Percentiles rank a stretch among this genome's conserved stretches.
Evolutionary conservation across 1,140 invertebrate species (phyloP).

Genomic region (Calephelis nemesis): DNA sequence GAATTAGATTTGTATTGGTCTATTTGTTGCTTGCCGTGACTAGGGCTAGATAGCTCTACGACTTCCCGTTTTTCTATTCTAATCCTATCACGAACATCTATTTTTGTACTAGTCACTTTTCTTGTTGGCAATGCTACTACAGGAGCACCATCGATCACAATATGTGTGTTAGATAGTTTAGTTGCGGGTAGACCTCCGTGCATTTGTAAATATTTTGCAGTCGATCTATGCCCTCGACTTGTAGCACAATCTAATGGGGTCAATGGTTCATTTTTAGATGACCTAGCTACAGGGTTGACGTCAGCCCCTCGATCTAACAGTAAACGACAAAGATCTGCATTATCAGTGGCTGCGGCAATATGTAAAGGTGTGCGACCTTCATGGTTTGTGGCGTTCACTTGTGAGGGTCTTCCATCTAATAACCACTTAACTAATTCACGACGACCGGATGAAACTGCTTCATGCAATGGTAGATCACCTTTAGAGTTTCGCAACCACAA

Average conservation of each 20-base stretch:
- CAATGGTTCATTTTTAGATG: conserved; percentile 89
- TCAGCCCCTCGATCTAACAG: conserved; percentile 89
- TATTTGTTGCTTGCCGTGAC: conserved; percentile 44
- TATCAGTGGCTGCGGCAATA: conserved; percentile 95
- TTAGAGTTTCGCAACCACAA: conserved; percentile 95
- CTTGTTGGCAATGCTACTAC: conserved; percentile 67
- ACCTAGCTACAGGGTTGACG: conserved; percentile 91
- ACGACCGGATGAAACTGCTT: conserved; percentile 94
- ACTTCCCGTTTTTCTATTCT: conserved; percentile 76
- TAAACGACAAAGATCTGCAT: conserved; percentile 95
- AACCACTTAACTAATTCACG: conserved; percentile 94
- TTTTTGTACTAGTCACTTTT: conserved; percentile 77
- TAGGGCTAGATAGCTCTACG: conserved; percentile 69
- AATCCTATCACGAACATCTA: conserved; percentile 72
- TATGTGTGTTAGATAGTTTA: conserved; percentile 80
- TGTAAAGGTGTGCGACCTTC: conserved; percentile 96
- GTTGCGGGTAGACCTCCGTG: conserved; percentile 91
- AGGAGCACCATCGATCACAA: conserved; percentile 66
- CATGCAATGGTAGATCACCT: conserved; percentile 95
- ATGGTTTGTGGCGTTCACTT: conserved; percentile 93
- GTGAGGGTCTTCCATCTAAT: conserved; percentile 88
- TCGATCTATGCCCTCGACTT: conserved; percentile 90
- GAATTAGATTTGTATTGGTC: conserved; percentile 44
- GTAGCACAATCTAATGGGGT: conserved; percentile 95
- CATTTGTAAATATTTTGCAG: conserved; percentile 95